These are phyloP conservation scores for Amazonetta brasiliensis DNA, from an alignment of 2,797 vertebrate genomes.

Conservation along the genomic window DNA sequence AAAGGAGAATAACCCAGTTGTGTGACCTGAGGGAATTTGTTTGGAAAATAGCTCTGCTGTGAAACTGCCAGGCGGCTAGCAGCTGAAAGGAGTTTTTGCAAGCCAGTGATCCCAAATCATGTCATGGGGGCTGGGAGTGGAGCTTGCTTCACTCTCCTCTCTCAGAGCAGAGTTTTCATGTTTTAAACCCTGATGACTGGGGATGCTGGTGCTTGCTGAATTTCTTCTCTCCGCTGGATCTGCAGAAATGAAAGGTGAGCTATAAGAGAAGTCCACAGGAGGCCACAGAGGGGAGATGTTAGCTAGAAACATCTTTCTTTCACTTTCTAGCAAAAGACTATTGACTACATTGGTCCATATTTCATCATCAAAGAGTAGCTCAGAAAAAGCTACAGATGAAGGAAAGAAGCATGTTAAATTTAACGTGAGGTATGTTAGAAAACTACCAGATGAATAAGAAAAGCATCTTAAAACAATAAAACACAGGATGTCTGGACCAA, in stretches of 20 bases:
- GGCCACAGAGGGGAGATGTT: background rate
- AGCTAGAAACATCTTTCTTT: constrained; percentile 23
- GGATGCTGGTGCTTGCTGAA: background rate
- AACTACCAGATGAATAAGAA: constrained; percentile 1
- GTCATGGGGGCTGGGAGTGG: background rate
- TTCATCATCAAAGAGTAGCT: constrained; percentile 17
- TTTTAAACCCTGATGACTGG: rapidly evolving
- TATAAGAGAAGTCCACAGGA: background rate
- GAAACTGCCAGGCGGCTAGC: background rate
- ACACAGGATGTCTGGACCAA: constrained; percentile 31
- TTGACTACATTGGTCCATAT: background rate
- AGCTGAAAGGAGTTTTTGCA: background rate
- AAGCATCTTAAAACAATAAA: constrained; percentile 65
- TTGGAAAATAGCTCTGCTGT: background rate
- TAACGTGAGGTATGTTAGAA: constrained; percentile 15
- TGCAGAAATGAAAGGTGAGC: constrained; percentile 28
- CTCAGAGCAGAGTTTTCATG: background rate
- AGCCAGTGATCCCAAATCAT: background rate
- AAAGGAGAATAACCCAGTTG: background rate
- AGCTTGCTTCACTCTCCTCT: background rate
- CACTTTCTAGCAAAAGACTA: background rate
- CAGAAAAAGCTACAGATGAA: background rate
- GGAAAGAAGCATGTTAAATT: constrained; percentile 33
- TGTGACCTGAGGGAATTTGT: background rate
- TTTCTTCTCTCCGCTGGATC: background rate